phyloP scores from a whole-genome alignment of 2,797 vertebrate species.

The Poeciliopsis gracilis region DNA sequence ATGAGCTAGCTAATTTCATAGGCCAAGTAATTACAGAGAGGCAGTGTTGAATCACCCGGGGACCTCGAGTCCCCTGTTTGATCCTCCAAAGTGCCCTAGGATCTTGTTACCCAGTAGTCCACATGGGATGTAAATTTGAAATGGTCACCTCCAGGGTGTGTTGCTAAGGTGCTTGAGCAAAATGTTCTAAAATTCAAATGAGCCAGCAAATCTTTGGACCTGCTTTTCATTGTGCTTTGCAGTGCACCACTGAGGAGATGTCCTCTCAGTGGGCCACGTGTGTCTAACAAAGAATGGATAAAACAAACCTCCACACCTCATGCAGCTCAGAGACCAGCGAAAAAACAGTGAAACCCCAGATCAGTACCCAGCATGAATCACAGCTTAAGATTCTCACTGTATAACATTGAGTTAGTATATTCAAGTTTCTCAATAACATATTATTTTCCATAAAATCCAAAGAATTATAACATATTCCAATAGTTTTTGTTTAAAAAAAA shows the following conservation, averaged over 20 bases:
- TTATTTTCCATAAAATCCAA: background rate
- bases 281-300: slow-evolving; percentile 47
- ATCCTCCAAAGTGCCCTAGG: slow-evolving; percentile 47
- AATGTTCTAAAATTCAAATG: slow-evolving; percentile 66
- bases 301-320: slow-evolving; percentile 39
- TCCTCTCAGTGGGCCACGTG: slow-evolving; percentile 59
- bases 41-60: slow-evolving; percentile 62
- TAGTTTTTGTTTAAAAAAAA: background rate
- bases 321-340: slow-evolving; percentile 37
- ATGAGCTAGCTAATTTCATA: slow-evolving; percentile 44
- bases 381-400: background rate
- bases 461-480: background rate
- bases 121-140: slow-evolving; percentile 57
- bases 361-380: slow-evolving; percentile 9
- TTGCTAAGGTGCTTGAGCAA: slow-evolving; percentile 68
- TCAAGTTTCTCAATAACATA: background rate
- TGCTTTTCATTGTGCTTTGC: slow-evolving; percentile 60
- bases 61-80: slow-evolving; percentile 61
- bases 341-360: slow-evolving; percentile 42
- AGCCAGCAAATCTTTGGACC: slow-evolving; percentile 44
- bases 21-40: slow-evolving; percentile 68
- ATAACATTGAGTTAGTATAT: background rate
- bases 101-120: slow-evolving; percentile 53
- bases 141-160: slow-evolving; percentile 52
- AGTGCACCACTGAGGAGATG: slow-evolving; percentile 56